Percentiles rank a stretch among this genome's conserved stretches.
phyloP scores from a whole-genome alignment of 2,113 vertebrate species.

The Pterocles burchelli region DNA sequence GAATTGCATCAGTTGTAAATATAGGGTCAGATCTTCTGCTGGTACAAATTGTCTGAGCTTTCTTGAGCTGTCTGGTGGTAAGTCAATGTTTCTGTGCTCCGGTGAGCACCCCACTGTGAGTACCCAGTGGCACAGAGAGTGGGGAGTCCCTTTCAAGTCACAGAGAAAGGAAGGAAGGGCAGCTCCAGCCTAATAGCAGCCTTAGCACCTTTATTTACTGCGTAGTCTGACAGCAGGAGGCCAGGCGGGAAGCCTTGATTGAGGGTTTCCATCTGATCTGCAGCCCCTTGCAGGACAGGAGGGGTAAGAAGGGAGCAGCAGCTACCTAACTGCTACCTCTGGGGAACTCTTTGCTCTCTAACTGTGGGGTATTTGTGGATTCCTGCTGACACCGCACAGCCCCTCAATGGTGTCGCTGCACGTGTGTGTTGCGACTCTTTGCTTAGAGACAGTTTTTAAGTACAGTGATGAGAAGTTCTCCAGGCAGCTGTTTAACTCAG shows the following conservation, averaged over 20 bases:
- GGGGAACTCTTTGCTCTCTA: not conserved
- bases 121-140: not conserved
- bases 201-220: not conserved
- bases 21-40: not conserved
- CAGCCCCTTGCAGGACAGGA: not conserved
- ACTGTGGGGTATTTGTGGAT: not conserved
- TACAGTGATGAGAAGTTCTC: not conserved
- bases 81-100: not conserved
- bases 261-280: not conserved
- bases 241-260: not conserved
- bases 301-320: not conserved
- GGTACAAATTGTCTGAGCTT: not conserved
- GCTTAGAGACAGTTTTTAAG: not conserved
- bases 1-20: not conserved
- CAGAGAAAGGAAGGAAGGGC: not conserved
- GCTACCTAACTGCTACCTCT: not conserved
- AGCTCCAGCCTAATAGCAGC: not conserved
- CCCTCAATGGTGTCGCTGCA: fast-evolving
- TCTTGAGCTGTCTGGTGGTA: not conserved
- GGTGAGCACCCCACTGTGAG: not conserved
- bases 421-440: fast-evolving
- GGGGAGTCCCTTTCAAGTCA: not conserved
- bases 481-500: not conserved
- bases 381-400: fast-evolving
- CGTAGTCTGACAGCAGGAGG: not conserved